A percentile compares a stretch with the other conserved stretches of the same genome.
These are phyloP conservation scores for Pangasius mekongensis DNA, from an alignment of 2,797 vertebrate genomes.

Conservation along the genomic window DNA sequence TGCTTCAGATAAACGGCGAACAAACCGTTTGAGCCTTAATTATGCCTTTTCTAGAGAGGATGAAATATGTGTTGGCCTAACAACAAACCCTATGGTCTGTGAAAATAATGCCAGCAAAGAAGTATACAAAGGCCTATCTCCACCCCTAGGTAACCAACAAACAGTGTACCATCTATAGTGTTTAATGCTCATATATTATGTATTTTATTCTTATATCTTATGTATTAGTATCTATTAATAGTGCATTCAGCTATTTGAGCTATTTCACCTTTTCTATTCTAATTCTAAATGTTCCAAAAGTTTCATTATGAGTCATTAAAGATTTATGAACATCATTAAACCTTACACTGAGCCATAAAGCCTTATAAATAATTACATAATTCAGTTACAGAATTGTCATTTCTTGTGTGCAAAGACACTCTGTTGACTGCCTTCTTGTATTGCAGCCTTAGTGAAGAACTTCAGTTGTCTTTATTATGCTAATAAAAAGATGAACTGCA, in stretches of 20 bases:
- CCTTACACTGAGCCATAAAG: too few relatives aligned
- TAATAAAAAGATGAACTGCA: conserved; percentile 48
- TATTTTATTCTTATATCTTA: neutral
- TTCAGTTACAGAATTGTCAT: neutral
- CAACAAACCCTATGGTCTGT: conserved; percentile 25
- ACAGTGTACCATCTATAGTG: neutral
- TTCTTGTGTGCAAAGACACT: neutral
- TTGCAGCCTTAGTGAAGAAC: conserved; percentile 56
- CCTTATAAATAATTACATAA: neutral
- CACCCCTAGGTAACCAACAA: conserved; percentile 27
- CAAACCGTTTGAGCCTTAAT: neutral
- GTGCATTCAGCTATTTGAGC: neutral
- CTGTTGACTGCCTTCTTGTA: neutral
- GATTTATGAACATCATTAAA: neutral
- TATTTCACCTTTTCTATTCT: neutral
- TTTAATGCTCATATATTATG: neutral
- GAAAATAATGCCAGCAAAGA: conserved; percentile 4
- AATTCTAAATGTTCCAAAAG: neutral
- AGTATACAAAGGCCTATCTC: conserved; percentile 14
- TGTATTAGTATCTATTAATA: neutral
- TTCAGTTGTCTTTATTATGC: conserved; percentile 54
- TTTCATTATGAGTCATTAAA: neutral
- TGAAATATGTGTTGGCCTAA: conserved; percentile 21
- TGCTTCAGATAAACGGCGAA: neutral
- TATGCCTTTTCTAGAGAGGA: neutral